Base-by-base conservation (phyloP, 2,888 invertebrate species). In the Temnothorax unifasciatus region DNA sequence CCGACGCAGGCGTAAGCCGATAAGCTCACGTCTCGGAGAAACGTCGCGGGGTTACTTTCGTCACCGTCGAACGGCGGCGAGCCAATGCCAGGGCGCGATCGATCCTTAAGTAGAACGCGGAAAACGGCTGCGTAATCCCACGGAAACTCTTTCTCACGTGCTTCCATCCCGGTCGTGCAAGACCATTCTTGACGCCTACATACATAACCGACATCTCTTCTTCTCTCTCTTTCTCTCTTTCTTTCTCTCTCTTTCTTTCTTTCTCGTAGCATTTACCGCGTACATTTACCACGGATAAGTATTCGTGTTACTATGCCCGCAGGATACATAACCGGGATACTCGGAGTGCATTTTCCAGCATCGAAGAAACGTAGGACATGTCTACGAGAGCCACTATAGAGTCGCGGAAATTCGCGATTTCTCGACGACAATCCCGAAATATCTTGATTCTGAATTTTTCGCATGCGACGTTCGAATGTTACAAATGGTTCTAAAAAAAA, bases 261-360 rank as follows among this genome's bases (percentile, higher is more conserved):
- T 11, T 25, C 34, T 75, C 86, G 82, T 83, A 84, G 81, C 87
- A 85, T 91, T 91, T 88, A 85, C 87, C 82, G 83, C 86, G 25
- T 64, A 44, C 88, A 86, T 91, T 91, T 88, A 85, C 87, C 82
- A 82, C 87, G 82, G 71, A 90, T 87, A 84, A 86, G 87, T 90
- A 90, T 87, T 85, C 63, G 68, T 87, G 87, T 88, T 89, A 89
- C 91, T 91, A 89, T 76, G 74, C 88, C 85, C 79, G 86, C 84
- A 82, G 81, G 76, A 79, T 86, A 82, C 81, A 86, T 86, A 89
- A 88, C 86, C 81, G 77, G 86, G 85, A 47, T 83, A 83, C 85
- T 73, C 83, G 76, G 69, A 86, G 86, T 86, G 89, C 87, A 86
- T 85, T 89, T 87, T 74, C 85, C 84, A 64, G 66, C 75, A 18